A percentile compares a stretch with the other conserved stretches of the same genome.
Conservation (phyloP, 2,888 invertebrate genomes). For the Nasonovia ribisnigri region DNA sequence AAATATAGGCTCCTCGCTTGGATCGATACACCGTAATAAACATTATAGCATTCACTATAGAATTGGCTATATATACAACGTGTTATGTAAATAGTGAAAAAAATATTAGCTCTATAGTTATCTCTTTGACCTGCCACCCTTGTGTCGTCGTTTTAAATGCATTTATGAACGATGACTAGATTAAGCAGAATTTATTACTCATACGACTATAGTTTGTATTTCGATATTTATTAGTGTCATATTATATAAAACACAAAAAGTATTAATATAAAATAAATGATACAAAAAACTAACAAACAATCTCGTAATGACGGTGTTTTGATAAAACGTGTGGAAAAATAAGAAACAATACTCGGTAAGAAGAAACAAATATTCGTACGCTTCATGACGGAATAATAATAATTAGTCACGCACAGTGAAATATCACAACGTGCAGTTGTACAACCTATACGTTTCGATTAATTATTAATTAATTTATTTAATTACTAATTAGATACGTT, state of each 20-base stretch:
- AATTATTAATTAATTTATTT: slow-evolving; percentile 1
- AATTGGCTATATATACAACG: not conserved
- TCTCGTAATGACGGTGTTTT: not conserved
- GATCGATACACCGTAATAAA: not conserved
- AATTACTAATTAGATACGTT: slow-evolving; percentile 13
- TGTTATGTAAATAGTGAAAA: not conserved
- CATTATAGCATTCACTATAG: not conserved
- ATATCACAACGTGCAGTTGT: not conserved
- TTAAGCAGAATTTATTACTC: slow-evolving; percentile 2
- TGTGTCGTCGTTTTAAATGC: not conserved
- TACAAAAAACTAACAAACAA: not conserved
- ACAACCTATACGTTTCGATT: slow-evolving; percentile 13
- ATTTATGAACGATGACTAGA: not conserved
- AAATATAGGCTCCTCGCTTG: not conserved
- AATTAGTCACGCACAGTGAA: not conserved
- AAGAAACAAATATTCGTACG: not conserved
- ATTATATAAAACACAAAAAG: not conserved
- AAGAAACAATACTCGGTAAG: not conserved
- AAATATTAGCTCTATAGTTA: not conserved
- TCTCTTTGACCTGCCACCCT: slow-evolving; percentile 13
- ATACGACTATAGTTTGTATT: not conserved
- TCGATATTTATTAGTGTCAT: not conserved
- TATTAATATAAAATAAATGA: not conserved
- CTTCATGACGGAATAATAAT: not conserved
- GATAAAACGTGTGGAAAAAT: not conserved